Conservation (phyloP, 2,797 vertebrate species). For the Anguilla anguilla region DNA sequence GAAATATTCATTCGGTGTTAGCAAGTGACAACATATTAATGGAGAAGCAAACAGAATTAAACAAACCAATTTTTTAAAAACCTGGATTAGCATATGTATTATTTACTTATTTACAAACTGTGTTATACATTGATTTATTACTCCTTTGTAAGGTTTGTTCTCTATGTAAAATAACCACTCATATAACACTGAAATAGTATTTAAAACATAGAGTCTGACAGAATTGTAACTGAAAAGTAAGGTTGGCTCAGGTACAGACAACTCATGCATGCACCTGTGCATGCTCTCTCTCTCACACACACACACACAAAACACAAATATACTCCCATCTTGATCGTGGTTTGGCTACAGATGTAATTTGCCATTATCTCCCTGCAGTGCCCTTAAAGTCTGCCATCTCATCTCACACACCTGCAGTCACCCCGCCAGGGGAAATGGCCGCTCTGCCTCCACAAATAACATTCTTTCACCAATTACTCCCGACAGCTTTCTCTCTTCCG, state of each 20-base stretch:
- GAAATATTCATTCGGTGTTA: not conserved
- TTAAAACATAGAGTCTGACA: not conserved
- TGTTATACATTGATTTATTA: not conserved
- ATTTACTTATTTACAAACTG: not conserved
- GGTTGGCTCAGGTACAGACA: not conserved
- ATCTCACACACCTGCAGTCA: not conserved
- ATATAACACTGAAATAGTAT: not conserved
- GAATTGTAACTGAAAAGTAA: not conserved
- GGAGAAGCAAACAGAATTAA: not conserved
- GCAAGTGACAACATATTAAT: not conserved
- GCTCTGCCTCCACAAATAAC: not conserved
- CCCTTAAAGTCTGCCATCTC: not conserved
- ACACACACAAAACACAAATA: not conserved
- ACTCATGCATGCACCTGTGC: not conserved
- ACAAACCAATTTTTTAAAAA: not conserved
- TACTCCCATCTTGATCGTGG: not conserved
- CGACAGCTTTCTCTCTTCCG: not conserved
- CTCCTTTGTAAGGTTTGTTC: not conserved
- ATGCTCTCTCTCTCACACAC: not conserved
- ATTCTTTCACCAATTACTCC: slow-evolving; percentile 16
- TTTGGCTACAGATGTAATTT: no score
- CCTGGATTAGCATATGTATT: not conserved
- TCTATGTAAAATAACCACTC: not conserved
- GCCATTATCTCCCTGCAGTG: not conserved
- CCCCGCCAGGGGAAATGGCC: not conserved